Evolutionary conservation across 2,888 invertebrate species (phyloP).

Genomic region (Parnassius smintheus): DNA sequence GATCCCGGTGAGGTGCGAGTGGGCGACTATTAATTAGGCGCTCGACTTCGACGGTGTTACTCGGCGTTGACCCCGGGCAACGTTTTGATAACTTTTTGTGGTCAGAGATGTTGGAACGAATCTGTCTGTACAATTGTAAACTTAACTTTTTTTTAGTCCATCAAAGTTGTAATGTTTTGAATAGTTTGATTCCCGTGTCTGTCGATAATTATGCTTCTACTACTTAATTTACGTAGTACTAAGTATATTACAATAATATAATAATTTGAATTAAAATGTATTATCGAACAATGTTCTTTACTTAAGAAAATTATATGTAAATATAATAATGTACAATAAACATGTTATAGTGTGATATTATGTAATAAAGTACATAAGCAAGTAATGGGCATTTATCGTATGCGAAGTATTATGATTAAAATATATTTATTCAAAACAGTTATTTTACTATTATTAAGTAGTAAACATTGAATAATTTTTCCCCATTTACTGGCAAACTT

Average conservation of each 20-base stretch:
- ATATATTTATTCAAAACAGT: neutral
- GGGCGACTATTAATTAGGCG: slow-evolving; percentile 73
- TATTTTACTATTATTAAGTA: no score
- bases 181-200: slow-evolving; percentile 16
- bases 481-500: no score
- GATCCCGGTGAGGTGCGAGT: slow-evolving; percentile 47
- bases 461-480: no score
- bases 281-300: no score
- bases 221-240: neutral
- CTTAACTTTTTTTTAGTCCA: slow-evolving; percentile 6
- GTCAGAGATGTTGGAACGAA: slow-evolving; percentile 24
- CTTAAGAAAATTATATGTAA: no score
- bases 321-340: no score
- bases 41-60: slow-evolving; percentile 57
- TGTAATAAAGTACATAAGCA: no score
- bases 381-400: neutral
- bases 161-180: slow-evolving; percentile 21
- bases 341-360: no score
- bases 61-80: slow-evolving; percentile 30
- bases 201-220: slow-evolving; percentile 4
- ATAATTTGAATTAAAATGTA: no score
- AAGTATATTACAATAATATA: no score
- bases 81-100: slow-evolving; percentile 48
- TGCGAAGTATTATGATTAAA: neutral
- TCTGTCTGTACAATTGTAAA: slow-evolving; percentile 10